Evolutionary conservation across 2,113 vertebrate species (phyloP).

Genomic region (Ameiurus melas): DNA sequence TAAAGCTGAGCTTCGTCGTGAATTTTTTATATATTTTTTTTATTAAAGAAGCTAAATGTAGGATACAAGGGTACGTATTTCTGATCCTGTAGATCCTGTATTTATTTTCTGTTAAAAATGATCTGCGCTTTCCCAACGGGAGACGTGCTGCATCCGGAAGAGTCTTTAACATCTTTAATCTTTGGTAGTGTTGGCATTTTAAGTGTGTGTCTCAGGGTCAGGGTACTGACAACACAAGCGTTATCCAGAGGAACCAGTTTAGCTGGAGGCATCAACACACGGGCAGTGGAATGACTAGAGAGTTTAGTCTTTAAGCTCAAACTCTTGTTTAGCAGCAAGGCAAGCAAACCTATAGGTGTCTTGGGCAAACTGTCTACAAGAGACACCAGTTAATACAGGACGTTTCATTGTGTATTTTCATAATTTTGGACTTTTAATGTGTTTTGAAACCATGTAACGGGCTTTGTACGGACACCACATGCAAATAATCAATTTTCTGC

Average conservation of each 20-base stretch:
- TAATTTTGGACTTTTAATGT: background rate
- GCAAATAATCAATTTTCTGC: background rate
- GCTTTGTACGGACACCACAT: background rate
- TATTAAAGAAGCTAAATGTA: background rate
- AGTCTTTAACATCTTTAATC: conserved; percentile 22
- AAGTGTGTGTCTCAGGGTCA: conserved; percentile 33
- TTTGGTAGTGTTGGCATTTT: conserved; percentile 29
- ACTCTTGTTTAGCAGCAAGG: conserved; percentile 1
- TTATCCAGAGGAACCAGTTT: conserved; percentile 52
- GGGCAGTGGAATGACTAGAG: conserved; percentile 17
- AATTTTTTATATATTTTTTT: background rate
- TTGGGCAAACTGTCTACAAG: background rate
- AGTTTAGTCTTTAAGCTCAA: background rate
- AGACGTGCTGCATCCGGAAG: background rate
- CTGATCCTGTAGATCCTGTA: too few relatives aligned
- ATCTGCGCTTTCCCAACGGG: background rate
- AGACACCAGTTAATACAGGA: background rate
- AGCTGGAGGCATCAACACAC: conserved; percentile 11
- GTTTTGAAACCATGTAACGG: background rate
- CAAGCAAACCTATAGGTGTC: background rate
- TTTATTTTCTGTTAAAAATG: conserved; percentile 46
- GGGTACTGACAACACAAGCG: conserved; percentile 20
- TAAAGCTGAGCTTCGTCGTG: background rate
- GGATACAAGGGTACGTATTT: too few relatives aligned
- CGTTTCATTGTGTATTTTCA: background rate